These are phyloP conservation scores for Balaeniceps rex DNA, from an alignment of 2,113 vertebrate genomes.

Conservation along the genomic window DNA sequence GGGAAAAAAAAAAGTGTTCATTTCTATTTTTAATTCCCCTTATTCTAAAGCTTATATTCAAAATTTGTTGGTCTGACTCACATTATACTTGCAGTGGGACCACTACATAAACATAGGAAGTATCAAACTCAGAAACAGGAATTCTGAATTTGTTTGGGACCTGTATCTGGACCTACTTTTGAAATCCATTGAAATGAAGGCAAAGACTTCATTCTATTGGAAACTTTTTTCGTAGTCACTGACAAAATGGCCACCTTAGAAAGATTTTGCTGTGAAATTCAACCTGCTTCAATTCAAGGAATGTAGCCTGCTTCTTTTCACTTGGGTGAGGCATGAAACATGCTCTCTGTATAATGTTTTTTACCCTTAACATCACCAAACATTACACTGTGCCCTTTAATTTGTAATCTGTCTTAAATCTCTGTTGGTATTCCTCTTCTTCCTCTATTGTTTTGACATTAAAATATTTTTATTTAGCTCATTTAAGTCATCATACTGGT, in stretches of 20 bases:
- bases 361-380: not conserved
- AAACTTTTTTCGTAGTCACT: not conserved
- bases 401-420: not conserved
- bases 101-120: not conserved
- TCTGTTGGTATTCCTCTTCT: not conserved
- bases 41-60: not conserved
- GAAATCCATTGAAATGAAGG: not conserved
- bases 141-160: not conserved
- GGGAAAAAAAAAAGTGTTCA: not conserved
- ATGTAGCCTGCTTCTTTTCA: not conserved
- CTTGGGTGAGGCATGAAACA: not conserved
- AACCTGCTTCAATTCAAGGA: not conserved
- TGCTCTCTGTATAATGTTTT: not conserved
- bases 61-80: not conserved
- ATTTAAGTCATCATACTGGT: not conserved
- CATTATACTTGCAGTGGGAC: not conserved
- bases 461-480: not conserved
- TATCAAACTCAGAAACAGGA: not conserved
- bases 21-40: not conserved
- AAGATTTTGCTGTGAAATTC: not conserved
- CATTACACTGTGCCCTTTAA: not conserved
- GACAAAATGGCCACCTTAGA: not conserved
- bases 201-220: not conserved
- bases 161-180: not conserved
- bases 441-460: not conserved